Conservation (phyloP, 2,888 invertebrate species). For the Athalia rosae region DNA sequence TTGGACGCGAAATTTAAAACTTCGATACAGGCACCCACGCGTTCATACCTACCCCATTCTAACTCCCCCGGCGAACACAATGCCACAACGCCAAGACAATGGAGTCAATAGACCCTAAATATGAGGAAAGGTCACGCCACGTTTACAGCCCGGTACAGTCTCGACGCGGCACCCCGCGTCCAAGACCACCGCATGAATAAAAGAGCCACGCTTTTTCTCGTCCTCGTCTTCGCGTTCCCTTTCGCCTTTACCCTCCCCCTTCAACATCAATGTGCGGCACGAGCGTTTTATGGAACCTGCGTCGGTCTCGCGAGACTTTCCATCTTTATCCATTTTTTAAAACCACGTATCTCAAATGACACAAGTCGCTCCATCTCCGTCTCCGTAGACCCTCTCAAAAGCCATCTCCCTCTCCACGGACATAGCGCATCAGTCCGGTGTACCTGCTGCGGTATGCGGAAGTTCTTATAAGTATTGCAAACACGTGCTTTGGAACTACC, state of each 20-base stretch:
- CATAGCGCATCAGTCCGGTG: neutral
- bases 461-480: conserved; percentile 18
- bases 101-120: conserved; percentile 43
- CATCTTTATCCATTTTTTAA: conserved; percentile 35
- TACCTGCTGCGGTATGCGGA: neutral
- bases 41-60: conserved; percentile 24
- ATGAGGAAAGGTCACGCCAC: conserved; percentile 44
- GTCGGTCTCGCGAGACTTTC: conserved; percentile 26
- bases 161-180: conserved; percentile 22
- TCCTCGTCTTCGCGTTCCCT: conserved; percentile 7
- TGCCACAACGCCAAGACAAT: conserved; percentile 40
- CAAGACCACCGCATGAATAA: conserved; percentile 40
- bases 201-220: conserved; percentile 36
- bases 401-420: neutral
- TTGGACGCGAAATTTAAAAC: conserved; percentile 38
- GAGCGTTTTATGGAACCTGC: conserved; percentile 19
- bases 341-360: conserved; percentile 13
- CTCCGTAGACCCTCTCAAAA: neutral
- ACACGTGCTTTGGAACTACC: conserved; percentile 28
- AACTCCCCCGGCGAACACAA: conserved; percentile 23
- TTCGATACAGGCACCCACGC: conserved; percentile 34
- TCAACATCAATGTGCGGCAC: conserved; percentile 20
- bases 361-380: neutral
- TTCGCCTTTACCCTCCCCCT: neutral
- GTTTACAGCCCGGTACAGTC: conserved; percentile 37